Evolutionary conservation across 2,797 vertebrate species (phyloP).

Genomic region (Eurystomus glaucurus): DNA sequence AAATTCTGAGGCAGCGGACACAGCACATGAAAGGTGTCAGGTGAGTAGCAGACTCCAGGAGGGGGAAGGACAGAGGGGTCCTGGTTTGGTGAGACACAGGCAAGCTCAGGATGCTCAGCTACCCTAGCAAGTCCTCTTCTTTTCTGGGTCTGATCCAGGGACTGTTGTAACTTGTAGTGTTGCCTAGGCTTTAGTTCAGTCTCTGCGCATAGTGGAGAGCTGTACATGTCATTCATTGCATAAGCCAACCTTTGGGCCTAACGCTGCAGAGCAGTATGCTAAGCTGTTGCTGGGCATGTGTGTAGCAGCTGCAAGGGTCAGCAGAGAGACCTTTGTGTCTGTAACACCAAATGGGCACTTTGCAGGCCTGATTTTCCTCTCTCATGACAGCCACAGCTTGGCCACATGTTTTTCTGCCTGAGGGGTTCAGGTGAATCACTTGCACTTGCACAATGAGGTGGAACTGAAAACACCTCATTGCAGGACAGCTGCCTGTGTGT

Average conservation of each 20-base stretch:
- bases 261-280: neutral
- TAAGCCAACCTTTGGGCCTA: neutral
- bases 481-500: neutral
- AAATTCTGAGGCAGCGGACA: neutral
- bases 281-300: neutral
- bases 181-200: neutral
- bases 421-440: fast-evolving
- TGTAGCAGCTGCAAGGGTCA: slow-evolving; percentile 50
- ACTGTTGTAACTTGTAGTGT: neutral
- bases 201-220: neutral
- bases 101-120: neutral
- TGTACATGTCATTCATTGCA: neutral
- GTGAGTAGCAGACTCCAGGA: neutral
- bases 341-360: neutral
- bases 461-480: neutral
- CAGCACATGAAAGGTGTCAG: neutral
- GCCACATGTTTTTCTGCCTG: fast-evolving
- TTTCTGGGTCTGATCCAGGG: neutral
- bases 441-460: neutral
- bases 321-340: neutral
- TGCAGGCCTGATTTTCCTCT: neutral
- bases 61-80: neutral
- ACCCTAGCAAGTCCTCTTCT: neutral
- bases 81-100: neutral
- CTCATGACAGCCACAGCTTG: neutral